These are phyloP conservation scores for Lasioglossum malachurum DNA, from an alignment of 2,888 invertebrate species.

Conservation along the genomic window DNA sequence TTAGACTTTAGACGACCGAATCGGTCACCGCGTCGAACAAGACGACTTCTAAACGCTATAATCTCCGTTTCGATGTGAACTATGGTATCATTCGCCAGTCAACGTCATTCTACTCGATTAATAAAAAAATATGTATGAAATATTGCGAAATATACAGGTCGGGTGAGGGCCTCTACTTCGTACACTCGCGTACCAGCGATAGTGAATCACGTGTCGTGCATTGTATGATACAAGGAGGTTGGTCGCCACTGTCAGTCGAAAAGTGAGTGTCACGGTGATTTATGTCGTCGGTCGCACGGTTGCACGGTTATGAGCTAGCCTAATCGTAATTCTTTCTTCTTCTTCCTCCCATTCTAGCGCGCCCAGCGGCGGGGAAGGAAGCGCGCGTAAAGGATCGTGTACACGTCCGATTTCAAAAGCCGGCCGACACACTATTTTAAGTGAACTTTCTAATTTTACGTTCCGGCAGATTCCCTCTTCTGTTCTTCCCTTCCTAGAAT, in stretches of 20 bases:
- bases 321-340: constrained; percentile 43
- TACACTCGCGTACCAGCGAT: neutral
- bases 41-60: constrained; percentile 1
- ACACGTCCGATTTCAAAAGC: constrained; percentile 51
- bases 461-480: constrained; percentile 41
- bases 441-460: constrained; percentile 68
- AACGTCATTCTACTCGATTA: constrained; percentile 18
- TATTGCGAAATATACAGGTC: constrained; percentile 46
- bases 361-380: constrained; percentile 28
- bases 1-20: neutral
- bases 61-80: constrained; percentile 9
- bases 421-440: constrained; percentile 59
- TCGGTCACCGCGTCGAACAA: constrained; percentile 10
- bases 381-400: constrained; percentile 39
- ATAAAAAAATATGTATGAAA: constrained; percentile 61
- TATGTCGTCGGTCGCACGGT: constrained; percentile 14
- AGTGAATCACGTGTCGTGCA: neutral
- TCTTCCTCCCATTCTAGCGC: neutral
- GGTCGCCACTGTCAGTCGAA: constrained; percentile 33
- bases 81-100: constrained; percentile 21
- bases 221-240: constrained; percentile 45
- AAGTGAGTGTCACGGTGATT: constrained; percentile 48
- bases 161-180: neutral
- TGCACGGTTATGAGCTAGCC: constrained; percentile 40
- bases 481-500: constrained; percentile 38